Conservation (phyloP, 2,113 vertebrate genomes). For the Rana temporaria region DNA sequence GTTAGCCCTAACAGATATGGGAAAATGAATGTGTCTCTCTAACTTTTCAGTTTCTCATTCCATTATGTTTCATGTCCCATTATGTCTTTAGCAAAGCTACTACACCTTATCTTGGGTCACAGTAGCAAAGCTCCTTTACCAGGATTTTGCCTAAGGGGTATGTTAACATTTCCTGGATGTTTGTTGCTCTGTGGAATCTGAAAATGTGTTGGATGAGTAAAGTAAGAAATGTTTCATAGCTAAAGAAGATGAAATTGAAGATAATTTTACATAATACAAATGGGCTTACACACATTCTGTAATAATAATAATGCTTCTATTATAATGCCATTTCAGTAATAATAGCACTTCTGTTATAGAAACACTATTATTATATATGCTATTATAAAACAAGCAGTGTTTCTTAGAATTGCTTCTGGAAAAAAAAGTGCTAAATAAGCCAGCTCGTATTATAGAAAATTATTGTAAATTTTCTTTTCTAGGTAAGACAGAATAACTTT, state of each 20-base stretch:
- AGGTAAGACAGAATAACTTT: slow-evolving; percentile 64
- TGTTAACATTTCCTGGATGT: slow-evolving; percentile 54
- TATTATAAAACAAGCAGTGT: slow-evolving; percentile 80
- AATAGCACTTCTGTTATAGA: slow-evolving; percentile 83
- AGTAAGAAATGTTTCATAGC: slow-evolving; percentile 64
- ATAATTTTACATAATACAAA: slow-evolving; percentile 75
- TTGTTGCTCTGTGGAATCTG: slow-evolving; percentile 50
- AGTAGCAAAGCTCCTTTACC: slow-evolving; percentile 32
- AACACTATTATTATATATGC: slow-evolving; percentile 82
- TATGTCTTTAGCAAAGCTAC: slow-evolving; percentile 45
- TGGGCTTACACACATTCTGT: slow-evolving; percentile 72
- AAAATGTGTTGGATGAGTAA: slow-evolving; percentile 57
- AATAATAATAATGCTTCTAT: slow-evolving; percentile 81
- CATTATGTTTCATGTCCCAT: slow-evolving; percentile 50
- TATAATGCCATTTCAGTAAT: slow-evolving; percentile 82
- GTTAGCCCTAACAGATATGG: not conserved
- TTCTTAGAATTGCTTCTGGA: slow-evolving; percentile 81
- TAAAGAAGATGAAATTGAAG: slow-evolving; percentile 72
- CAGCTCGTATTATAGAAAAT: slow-evolving; percentile 77
- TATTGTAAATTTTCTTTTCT: slow-evolving; percentile 78
- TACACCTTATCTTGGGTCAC: slow-evolving; percentile 43
- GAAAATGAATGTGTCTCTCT: slow-evolving; percentile 39
- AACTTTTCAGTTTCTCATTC: slow-evolving; percentile 60
- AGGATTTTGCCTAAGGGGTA: slow-evolving; percentile 49
- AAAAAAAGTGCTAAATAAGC: slow-evolving; percentile 79